phyloP scores from a whole-genome alignment of 2,797 vertebrate genomes.

The Spondyliosoma cantharus region DNA sequence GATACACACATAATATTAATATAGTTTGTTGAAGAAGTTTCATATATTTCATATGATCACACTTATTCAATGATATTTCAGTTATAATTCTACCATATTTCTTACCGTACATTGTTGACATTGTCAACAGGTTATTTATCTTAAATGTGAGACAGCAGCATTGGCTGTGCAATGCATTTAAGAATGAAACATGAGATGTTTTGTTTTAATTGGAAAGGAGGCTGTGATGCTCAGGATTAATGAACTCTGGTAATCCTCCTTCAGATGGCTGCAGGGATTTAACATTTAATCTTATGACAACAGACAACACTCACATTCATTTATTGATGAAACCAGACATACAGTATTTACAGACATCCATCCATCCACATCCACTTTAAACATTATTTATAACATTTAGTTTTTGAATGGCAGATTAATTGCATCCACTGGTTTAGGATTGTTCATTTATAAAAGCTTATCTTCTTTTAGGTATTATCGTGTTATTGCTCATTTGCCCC shows the following conservation, averaged over 20 bases:
- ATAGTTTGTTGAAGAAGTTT: background rate
- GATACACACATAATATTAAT: background rate
- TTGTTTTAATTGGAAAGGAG: background rate
- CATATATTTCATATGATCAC: background rate
- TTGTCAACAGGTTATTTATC: background rate
- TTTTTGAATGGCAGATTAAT: too few species aligned
- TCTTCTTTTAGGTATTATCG: background rate
- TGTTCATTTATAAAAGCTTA: background rate
- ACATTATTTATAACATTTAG: too few species aligned
- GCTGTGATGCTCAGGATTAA: background rate
- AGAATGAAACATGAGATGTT: too few species aligned
- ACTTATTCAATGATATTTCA: background rate
- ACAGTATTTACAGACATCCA: background rate
- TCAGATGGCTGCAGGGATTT: slow-evolving; percentile 12
- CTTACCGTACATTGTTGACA: too few species aligned
- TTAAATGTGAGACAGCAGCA: background rate
- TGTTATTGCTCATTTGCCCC: background rate
- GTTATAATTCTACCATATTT: background rate
- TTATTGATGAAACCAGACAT: background rate
- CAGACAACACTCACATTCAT: background rate
- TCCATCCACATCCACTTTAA: background rate
- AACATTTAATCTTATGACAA: background rate
- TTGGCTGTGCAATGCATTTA: background rate
- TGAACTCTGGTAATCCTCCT: background rate
- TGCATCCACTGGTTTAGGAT: background rate